Evolutionary conservation across 35 echinoderm and acorn worm species (phyloP).

Genomic region (Chiridota heheva): DNA sequence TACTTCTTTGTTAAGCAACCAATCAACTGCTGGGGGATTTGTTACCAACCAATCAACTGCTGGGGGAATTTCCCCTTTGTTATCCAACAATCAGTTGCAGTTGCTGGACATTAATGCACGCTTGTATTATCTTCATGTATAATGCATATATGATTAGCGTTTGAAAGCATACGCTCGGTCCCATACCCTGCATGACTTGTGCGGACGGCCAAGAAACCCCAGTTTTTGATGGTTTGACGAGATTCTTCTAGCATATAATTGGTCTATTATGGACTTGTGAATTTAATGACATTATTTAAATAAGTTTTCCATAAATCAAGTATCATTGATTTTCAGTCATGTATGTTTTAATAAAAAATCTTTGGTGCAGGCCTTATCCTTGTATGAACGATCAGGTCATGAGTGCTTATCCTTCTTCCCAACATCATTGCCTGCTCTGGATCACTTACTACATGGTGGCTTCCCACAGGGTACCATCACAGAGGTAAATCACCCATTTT

Average conservation of each 20-base stretch:
- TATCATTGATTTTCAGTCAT: not conserved
- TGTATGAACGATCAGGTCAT: slow-evolving; percentile 17
- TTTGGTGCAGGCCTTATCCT: slow-evolving; percentile 37
- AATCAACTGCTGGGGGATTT: too few species aligned
- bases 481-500: slow-evolving; percentile 46
- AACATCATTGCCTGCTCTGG: slow-evolving; percentile 55
- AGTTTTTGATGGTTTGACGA: not conserved
- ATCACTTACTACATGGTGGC: slow-evolving; percentile 74
- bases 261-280: too few species aligned
- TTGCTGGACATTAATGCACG: not conserved
- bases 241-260: too few species aligned
- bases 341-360: not conserved
- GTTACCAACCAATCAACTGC: too few species aligned
- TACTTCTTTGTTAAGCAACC: too few species aligned
- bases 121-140: too few species aligned
- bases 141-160: too few species aligned
- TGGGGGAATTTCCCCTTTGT: too few species aligned
- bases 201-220: not conserved
- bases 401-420: slow-evolving; percentile 35
- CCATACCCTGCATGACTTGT: too few species aligned
- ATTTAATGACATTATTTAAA: too few species aligned
- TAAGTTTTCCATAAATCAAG: not conserved
- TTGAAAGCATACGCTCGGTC: too few species aligned
- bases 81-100: not conserved
- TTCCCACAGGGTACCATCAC: slow-evolving; percentile 65